phyloP scores from a whole-genome alignment of 2,797 vertebrate species.

The Catharus ustulatus region DNA sequence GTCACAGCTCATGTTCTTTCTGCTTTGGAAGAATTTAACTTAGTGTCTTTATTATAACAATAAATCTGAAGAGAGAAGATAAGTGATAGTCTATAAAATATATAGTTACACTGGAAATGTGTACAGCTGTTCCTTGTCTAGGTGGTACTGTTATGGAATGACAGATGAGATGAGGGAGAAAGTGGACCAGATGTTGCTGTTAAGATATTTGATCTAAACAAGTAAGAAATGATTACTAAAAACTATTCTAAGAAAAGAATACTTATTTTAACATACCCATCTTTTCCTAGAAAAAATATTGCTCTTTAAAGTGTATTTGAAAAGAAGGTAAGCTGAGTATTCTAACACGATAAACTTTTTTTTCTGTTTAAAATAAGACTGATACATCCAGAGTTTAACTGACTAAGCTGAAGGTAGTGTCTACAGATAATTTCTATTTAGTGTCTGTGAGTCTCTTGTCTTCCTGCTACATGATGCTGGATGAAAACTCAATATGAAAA shows the following conservation, averaged over 20 bases:
- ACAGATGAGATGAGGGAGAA: not conserved
- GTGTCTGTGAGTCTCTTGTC: not conserved
- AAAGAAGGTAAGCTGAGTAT: not conserved
- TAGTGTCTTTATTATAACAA: not conserved
- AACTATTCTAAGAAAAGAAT: not conserved
- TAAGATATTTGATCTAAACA: not conserved
- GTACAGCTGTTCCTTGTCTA: not conserved
- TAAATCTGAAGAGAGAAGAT: not conserved
- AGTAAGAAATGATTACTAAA: not conserved
- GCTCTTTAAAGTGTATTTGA: not conserved
- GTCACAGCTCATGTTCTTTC: not conserved
- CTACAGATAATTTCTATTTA: not conserved
- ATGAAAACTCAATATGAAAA: slow-evolving; percentile 7
- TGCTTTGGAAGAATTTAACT: not conserved
- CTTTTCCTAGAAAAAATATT: not conserved
- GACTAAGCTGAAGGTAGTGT: not conserved
- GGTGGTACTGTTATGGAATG: not conserved
- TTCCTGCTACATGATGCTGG: not conserved
- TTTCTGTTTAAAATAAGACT: not conserved
- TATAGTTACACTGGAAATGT: not conserved
- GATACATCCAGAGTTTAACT: not conserved
- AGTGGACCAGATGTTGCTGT: not conserved
- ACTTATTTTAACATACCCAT: not conserved
- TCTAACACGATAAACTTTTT: not conserved
- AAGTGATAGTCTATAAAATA: not conserved